phyloP scores from a whole-genome alignment of 1,140 invertebrate genomes.

The Diabrotica undecimpunctata region DNA sequence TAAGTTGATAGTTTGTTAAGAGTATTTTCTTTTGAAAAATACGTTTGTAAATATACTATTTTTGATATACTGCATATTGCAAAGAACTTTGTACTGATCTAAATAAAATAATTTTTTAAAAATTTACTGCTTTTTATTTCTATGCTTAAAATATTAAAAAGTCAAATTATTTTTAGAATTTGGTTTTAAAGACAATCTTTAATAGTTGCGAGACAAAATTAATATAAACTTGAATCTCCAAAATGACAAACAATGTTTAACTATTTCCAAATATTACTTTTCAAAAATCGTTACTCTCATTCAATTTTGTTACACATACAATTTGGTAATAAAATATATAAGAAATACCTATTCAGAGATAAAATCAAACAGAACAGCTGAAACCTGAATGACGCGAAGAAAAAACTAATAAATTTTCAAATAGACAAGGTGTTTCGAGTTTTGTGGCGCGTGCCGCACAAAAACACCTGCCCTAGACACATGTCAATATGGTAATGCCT shows the following conservation, averaged over 20 bases:
- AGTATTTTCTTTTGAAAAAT: constrained; percentile 7
- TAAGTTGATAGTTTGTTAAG: constrained; percentile 12
- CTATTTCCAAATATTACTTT: no score
- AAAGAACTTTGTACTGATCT: constrained; percentile 24
- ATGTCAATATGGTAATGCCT: constrained; percentile 32
- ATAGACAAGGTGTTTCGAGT: constrained; percentile 30
- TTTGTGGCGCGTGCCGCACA: constrained; percentile 29
- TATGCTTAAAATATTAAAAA: background rate
- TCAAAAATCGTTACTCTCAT: no score
- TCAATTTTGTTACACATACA: no score
- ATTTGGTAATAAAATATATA: no score
- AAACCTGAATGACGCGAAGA: background rate
- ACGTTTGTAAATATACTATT: constrained; percentile 26
- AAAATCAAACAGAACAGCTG: constrained; percentile 14
- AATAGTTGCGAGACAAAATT: no score
- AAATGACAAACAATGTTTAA: no score
- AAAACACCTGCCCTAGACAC: constrained; percentile 33
- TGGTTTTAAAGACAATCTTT: no score
- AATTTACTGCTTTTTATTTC: constrained; percentile 9
- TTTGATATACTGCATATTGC: constrained; percentile 23
- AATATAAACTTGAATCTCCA: no score
- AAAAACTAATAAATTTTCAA: constrained; percentile 21
- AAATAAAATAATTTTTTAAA: constrained; percentile 29
- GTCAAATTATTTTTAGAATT: no score
- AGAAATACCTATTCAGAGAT: background rate